These are phyloP conservation scores for Leptoclinus maculatus DNA, from an alignment of 2,797 vertebrate species.

Conservation along the genomic window DNA sequence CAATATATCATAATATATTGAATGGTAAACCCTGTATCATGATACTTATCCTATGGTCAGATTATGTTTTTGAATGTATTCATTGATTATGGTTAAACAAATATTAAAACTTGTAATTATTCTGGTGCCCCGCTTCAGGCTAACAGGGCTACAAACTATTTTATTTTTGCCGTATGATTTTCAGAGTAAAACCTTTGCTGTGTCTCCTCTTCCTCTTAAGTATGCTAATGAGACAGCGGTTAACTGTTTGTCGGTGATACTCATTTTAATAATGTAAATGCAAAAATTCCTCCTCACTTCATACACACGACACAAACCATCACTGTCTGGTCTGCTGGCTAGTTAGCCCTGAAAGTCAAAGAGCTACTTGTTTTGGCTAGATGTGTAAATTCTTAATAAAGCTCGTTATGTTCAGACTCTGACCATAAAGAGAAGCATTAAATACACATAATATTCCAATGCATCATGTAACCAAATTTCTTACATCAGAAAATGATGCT, in stretches of 20 bases:
- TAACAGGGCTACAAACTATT: background rate
- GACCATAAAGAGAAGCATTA: too few relatives aligned
- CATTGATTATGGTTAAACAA: background rate
- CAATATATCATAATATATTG: too few relatives aligned
- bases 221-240: background rate
- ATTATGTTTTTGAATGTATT: background rate
- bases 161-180: background rate
- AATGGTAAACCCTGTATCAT: too few relatives aligned
- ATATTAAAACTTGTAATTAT: background rate
- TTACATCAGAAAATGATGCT: background rate
- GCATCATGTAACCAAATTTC: background rate
- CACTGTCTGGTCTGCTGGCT: background rate
- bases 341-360: background rate
- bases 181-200: background rate
- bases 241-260: background rate
- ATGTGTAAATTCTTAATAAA: background rate
- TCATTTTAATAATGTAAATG: background rate
- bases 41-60: too few relatives aligned
- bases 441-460: background rate
- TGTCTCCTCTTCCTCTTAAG: background rate
- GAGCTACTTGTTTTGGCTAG: background rate
- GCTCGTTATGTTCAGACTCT: background rate
- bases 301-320: background rate
- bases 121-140: background rate
- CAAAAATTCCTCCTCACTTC: background rate